phyloP scores from a whole-genome alignment of 2,797 vertebrate species.

The Taenioides sp. region DNA sequence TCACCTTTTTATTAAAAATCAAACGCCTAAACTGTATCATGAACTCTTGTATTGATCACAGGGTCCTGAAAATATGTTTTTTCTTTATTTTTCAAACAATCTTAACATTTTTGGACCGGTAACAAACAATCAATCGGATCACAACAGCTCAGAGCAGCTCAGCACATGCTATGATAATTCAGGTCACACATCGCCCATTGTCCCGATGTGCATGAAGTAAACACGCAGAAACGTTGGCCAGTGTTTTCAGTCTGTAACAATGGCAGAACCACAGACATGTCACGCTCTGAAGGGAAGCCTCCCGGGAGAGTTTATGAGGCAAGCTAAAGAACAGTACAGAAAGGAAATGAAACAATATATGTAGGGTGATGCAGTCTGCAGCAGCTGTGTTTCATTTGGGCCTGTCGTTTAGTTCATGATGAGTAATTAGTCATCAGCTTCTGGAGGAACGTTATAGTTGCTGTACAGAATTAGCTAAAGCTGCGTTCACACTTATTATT shows the following conservation, averaged over 20 bases:
- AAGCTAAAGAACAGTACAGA: conserved; percentile 30
- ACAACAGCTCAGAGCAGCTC: conserved; percentile 19
- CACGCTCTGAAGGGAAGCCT: conserved; percentile 34
- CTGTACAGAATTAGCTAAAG: no score
- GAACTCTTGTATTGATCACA: no score
- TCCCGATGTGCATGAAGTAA: conserved; percentile 51
- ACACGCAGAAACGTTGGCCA: conserved; percentile 41
- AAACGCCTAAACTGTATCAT: no score
- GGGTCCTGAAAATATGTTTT: no score
- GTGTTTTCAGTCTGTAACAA: conserved; percentile 61
- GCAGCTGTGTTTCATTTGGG: conserved; percentile 5
- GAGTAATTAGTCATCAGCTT: not conserved
- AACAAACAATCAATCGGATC: not conserved
- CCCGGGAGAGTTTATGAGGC: conserved; percentile 36
- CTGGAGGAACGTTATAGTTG: not conserved
- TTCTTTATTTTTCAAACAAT: no score
- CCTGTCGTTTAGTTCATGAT: not conserved
- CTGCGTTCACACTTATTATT: no score
- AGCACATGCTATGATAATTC: conserved; percentile 33
- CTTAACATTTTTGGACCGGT: no score
- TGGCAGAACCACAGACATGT: conserved; percentile 50
- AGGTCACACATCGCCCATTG: conserved; percentile 39
- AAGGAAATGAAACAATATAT: conserved; percentile 14
- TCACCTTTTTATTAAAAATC: no score
- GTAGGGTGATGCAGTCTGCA: not conserved